These are phyloP conservation scores for Folsomia manolachei DNA, from an alignment of 2,888 invertebrate species.

Conservation along the genomic window DNA sequence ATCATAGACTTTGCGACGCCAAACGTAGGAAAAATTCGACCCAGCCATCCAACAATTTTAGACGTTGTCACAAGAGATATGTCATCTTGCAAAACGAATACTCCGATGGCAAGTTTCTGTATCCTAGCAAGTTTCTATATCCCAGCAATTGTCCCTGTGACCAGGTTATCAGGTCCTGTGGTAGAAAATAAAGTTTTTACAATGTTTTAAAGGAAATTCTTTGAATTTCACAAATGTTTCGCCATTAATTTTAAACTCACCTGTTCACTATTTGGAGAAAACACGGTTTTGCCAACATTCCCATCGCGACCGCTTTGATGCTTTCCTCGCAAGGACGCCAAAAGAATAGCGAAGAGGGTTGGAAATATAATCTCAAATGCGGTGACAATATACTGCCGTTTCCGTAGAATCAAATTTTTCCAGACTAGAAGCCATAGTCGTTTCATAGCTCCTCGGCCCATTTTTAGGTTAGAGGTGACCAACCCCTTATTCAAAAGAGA, in stretches of 20 bases:
- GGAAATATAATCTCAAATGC: neutral
- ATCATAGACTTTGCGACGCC: conserved; percentile 9
- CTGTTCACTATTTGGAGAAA: neutral
- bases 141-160: neutral
- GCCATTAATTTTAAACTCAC: neutral
- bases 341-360: neutral
- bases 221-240: neutral
- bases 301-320: neutral
- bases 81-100: conserved; percentile 5
- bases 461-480: neutral
- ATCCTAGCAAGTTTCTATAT: no score
- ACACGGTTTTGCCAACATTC: neutral
- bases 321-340: neutral
- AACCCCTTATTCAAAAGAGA: neutral
- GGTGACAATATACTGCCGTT: neutral
- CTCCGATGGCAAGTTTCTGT: conserved; percentile 13
- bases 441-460: neutral
- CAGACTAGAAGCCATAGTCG: conserved; percentile 1
- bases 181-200: neutral
- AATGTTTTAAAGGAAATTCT: neutral
- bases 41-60: neutral
- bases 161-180: conserved; percentile 20
- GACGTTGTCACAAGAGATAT: neutral
- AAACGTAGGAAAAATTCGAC: conserved; percentile 23
- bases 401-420: conserved; percentile 3